These are phyloP conservation scores for Sturnira hondurensis DNA, from an alignment of 2,113 vertebrate species.

Conservation along the genomic window DNA sequence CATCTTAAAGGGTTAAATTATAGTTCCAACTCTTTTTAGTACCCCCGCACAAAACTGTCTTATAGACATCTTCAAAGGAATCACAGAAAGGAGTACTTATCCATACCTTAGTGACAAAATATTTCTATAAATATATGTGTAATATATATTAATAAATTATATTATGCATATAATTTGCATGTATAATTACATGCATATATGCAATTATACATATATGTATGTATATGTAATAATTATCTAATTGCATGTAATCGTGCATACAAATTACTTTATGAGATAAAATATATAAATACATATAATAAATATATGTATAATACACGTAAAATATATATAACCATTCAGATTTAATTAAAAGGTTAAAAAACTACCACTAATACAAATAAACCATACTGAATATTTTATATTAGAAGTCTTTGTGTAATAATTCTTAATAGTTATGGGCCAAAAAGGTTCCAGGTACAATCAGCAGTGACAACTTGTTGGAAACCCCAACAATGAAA, in stretches of 20 bases:
- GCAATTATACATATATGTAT: too few species aligned
- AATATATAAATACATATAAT: too few species aligned
- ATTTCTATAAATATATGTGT: not conserved
- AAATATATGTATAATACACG: too few species aligned
- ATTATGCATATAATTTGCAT: too few species aligned
- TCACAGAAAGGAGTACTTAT: not conserved
- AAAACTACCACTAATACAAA: slow-evolving; percentile 3
- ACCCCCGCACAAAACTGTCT: not conserved
- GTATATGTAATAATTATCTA: too few species aligned
- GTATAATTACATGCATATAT: too few species aligned
- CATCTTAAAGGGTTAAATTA: slow-evolving; percentile 16
- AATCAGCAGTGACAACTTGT: not conserved
- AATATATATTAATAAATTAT: too few species aligned
- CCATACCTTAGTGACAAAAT: not conserved
- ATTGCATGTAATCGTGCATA: too few species aligned
- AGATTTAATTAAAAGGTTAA: not conserved
- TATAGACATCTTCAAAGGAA: slow-evolving; percentile 20
- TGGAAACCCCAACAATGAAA: slow-evolving; percentile 19
- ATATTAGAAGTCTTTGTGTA: not conserved
- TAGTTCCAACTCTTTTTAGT: not conserved
- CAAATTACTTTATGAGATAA: too few species aligned
- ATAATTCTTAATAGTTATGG: not conserved
- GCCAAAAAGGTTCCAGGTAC: not conserved
- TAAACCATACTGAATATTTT: not conserved
- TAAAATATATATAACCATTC: too few species aligned